These are phyloP conservation scores for Haemorhous mexicanus DNA, from an alignment of 2,113 vertebrate species.

Conservation along the genomic window DNA sequence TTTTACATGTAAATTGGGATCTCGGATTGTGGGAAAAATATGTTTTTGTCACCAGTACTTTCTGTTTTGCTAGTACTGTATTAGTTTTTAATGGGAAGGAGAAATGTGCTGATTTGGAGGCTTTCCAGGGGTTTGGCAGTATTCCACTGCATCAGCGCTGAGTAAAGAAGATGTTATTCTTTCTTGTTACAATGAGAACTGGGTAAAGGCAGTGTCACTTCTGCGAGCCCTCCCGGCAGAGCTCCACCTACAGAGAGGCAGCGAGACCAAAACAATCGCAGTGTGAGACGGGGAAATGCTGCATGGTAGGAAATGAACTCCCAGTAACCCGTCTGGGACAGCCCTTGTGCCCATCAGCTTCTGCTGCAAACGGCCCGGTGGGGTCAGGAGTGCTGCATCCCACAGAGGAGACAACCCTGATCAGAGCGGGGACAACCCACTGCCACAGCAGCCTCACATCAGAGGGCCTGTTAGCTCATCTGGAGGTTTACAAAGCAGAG, in stretches of 20 bases:
- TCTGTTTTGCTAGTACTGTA: constrained; percentile 63
- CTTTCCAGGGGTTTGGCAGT: constrained; percentile 74
- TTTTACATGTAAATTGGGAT: constrained; percentile 68
- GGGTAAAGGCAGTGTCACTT: constrained; percentile 37
- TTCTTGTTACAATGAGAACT: constrained; percentile 33
- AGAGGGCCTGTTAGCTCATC: not conserved
- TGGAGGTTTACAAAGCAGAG: not conserved
- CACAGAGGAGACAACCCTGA: not conserved
- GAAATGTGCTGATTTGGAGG: constrained; percentile 69
- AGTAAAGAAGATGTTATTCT: constrained; percentile 47
- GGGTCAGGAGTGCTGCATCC: not conserved
- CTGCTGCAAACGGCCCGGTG: not conserved
- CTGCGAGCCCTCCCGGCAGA: not conserved
- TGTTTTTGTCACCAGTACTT: constrained; percentile 60
- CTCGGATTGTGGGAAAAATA: constrained; percentile 61
- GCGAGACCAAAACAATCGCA: not conserved
- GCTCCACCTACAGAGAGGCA: not conserved
- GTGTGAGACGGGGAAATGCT: not conserved
- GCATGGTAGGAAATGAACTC: not conserved
- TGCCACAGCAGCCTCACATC: not conserved
- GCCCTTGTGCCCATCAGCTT: not conserved
- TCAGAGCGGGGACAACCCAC: not conserved
- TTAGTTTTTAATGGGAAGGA: constrained; percentile 69
- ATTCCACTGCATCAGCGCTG: constrained; percentile 56
- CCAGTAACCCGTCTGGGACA: not conserved